Base-by-base conservation (phyloP, 37 sponge, comb jelly and placozoan species). In the Aplysina aerophoba region DNA sequence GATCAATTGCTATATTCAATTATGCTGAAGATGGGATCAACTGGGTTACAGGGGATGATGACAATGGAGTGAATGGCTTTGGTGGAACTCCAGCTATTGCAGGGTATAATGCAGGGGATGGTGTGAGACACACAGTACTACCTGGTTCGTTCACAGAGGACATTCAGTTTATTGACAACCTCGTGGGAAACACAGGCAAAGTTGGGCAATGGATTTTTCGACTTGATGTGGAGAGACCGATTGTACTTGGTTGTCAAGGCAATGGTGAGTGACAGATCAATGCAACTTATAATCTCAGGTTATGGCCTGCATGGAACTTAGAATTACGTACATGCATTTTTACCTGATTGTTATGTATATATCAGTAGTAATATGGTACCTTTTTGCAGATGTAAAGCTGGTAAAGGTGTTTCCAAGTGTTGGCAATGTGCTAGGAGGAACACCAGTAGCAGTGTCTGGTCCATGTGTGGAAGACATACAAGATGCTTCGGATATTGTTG, bases 1-100 rank as follows among this genome's bases (percentile, higher is more conserved):
- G 25, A 75, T 75, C 78, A 39, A 44, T 36, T 40, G 78, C 78
- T 39, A 75, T 75, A 25, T 75, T 50, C 78, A 31, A 36, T 2
- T 75, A 75, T 41, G 78, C 78, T 75, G 78, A 75, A 38, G 50
- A 39, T 40, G 36, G 31, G 16, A 35, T 19, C 8, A 81, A 81
- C 8, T 81, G 82, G 82, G 56, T 58, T 8, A 58, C 82, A 11
- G 57, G 82, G 15, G 82, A 81, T 37, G 82, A 36, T 37, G 59
- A 59, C 36, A 5, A 35, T 71, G 37, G 20, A 20, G 73, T 20
- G 20, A 33, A 34, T 21, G 73, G 73, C 20, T 40, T 50, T 36
- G 50, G 16, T 39, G 50, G 50, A 44, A 44, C 50, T 11, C 50
- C 50, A 44, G 78, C 50, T 11, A 41, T 75, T n/a, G 78, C 78